phyloP scores from a whole-genome alignment of 2,797 vertebrate genomes.

The Cynodonichthys magdalenae region DNA sequence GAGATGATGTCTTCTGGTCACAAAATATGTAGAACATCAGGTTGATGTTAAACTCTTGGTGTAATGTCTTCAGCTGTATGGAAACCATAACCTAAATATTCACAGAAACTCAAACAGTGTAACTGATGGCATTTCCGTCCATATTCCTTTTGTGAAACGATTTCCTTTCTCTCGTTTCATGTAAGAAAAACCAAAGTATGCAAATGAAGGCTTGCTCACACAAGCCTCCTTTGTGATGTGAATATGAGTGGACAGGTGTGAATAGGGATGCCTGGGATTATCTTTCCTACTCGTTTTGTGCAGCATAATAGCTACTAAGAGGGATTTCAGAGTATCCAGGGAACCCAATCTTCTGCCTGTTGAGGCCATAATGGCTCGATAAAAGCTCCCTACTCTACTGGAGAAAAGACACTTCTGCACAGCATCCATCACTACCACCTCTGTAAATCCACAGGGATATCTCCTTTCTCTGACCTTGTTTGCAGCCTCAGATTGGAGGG shows the following conservation, averaged over 20 bases:
- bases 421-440: constrained; percentile 42
- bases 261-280: constrained; percentile 63
- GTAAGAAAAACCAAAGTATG: constrained; percentile 32
- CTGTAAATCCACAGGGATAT: constrained; percentile 54
- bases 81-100: no score
- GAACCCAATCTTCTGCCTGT: constrained; percentile 64
- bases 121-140: neutral
- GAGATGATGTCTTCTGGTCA: no score
- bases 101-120: neutral
- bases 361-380: constrained; percentile 50
- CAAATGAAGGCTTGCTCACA: constrained; percentile 46
- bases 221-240: constrained; percentile 60
- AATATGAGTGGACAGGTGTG: constrained; percentile 70
- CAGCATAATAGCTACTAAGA: constrained; percentile 59
- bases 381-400: constrained; percentile 54
- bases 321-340: constrained; percentile 51
- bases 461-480: constrained; percentile 50
- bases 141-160: constrained; percentile 17
- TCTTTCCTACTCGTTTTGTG: constrained; percentile 31
- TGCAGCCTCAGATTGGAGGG: constrained; percentile 12
- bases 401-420: constrained; percentile 46
- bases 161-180: constrained; percentile 28
- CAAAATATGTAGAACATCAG: no score
- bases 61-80: no score
- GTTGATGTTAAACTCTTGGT: no score